Conservation (phyloP, 2,797 vertebrate genomes). For the Leptatherina wallacei region DNA sequence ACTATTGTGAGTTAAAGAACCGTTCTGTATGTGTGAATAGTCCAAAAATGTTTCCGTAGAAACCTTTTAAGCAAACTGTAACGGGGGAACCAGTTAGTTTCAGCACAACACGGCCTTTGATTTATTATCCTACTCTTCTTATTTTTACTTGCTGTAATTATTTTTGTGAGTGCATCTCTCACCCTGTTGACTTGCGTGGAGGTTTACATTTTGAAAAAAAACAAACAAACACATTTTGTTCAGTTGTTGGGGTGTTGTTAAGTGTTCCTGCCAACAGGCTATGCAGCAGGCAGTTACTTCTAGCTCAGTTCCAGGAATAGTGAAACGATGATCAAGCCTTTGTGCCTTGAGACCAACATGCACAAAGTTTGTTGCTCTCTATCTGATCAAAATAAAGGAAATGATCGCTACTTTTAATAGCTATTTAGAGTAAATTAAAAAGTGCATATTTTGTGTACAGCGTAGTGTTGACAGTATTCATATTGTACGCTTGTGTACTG, state of each 20-base stretch:
- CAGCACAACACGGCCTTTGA: slow-evolving; percentile 2
- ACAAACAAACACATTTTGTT: slow-evolving; percentile 2
- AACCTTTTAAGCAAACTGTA: neutral
- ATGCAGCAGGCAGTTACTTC: slow-evolving; percentile 38
- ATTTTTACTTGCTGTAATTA: slow-evolving; percentile 42
- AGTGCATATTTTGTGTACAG: neutral
- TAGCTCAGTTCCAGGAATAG: slow-evolving; percentile 52
- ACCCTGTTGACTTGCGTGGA: slow-evolving; percentile 41
- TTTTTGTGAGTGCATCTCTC: slow-evolving; percentile 25
- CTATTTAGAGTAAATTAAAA: slow-evolving; percentile 4
- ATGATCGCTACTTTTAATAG: slow-evolving; percentile 9
- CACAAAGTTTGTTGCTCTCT: neutral
- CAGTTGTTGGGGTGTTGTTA: slow-evolving; percentile 46
- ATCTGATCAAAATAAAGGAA: neutral
- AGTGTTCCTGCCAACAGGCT: slow-evolving; percentile 33
- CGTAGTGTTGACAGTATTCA: neutral
- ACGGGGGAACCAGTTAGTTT: neutral
- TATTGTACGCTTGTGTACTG: neutral
- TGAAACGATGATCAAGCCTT: slow-evolving; percentile 50
- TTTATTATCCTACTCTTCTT: slow-evolving; percentile 23
- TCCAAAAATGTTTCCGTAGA: neutral
- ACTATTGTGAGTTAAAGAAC: neutral
- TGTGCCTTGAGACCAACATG: slow-evolving; percentile 22
- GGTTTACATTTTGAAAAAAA: slow-evolving; percentile 17
- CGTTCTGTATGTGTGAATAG: neutral